Base-by-base conservation (phyloP, 2,797 vertebrate species). In the Iguana delicatissima region DNA sequence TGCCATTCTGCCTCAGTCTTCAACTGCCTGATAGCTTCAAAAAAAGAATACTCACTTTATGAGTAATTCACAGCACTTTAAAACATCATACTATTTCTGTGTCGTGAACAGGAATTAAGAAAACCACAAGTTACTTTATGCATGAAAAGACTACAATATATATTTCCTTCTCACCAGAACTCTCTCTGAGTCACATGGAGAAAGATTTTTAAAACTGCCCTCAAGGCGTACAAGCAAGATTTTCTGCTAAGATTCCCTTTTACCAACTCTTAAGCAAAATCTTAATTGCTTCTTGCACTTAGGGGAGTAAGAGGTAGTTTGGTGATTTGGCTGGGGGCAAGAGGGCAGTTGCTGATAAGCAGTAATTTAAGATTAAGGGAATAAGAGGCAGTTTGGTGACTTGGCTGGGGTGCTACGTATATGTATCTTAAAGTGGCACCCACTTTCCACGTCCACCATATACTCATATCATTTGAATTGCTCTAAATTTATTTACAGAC, bases 1-100 rank as follows among this genome's bases (percentile, higher is more conserved):
- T 98, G 98, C 99, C 99, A 99, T 94, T 99, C 98, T 84, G 96
- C 95, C 94, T 98, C 98, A 2, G 95, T 98, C 93, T 97, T 98
- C 96, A 99, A 94, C 73, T 97, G 95, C 92, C 98, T 95, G 96
- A 99, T 96, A 79, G 97, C 99, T 99, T 96, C 67, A 97, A 74
- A 81, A 86, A 95, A 94, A 96, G 55, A 92, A 94, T n/a, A 77
- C 55, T 79, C 20, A 72, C 46, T 83, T 72, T 72, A 86, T 77
- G 62, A 16, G 16, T 14, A 24, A 55, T 38, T 67, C 55, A 85
- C 38, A 13, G 0, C 3, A 67, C 42, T 55, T 77, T 32, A 85
- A 82, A 87, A 85, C 55, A 3, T 22, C 80, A 5, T 20, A 90
- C 84, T 88, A 91, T 52, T 62, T 89, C 16, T 85, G 73, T 73